These are phyloP conservation scores for Conus betulinus DNA, from an alignment of 1,140 invertebrate species.

Conservation along the genomic window DNA sequence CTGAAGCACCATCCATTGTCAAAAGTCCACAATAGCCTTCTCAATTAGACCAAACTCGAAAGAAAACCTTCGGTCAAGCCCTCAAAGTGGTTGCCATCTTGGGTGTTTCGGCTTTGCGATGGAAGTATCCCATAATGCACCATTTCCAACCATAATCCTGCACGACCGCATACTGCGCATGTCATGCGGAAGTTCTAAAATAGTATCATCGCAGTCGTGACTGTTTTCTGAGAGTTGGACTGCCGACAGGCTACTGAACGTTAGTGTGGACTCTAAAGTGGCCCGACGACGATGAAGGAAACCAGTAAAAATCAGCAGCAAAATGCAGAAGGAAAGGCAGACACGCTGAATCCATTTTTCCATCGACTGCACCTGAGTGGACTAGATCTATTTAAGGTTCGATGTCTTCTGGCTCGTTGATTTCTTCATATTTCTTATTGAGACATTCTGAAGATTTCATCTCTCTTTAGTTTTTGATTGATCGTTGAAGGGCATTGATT, in stretches of 20 bases:
- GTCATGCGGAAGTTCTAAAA: slow-evolving; percentile 44
- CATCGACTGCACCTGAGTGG: slow-evolving; percentile 59
- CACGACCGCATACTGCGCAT: slow-evolving; percentile 50
- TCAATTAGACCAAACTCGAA: background rate
- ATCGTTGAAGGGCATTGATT: too few relatives aligned
- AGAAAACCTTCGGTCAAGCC: background rate
- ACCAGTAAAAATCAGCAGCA: slow-evolving; percentile 52
- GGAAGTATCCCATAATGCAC: slow-evolving; percentile 60
- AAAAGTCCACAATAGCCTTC: background rate
- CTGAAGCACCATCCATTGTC: slow-evolving; percentile 30
- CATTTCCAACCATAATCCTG: slow-evolving; percentile 48
- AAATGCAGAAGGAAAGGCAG: slow-evolving; percentile 58
- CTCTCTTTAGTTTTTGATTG: too few relatives aligned
- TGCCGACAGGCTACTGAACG: background rate
- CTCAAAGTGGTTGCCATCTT: slow-evolving; percentile 67
- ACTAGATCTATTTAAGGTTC: slow-evolving; percentile 61
- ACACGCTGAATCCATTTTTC: slow-evolving; percentile 65
- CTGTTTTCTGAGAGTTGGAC: background rate
- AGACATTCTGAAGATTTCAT: too few relatives aligned
- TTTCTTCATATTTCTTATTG: background rate
- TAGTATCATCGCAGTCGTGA: slow-evolving; percentile 2
- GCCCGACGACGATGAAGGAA: slow-evolving; percentile 44
- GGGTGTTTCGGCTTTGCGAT: slow-evolving; percentile 61
- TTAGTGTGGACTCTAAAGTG: background rate
- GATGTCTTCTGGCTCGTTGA: background rate